These are phyloP conservation scores for Somateria mollissima DNA, from an alignment of 2,797 vertebrate genomes.

Conservation along the genomic window DNA sequence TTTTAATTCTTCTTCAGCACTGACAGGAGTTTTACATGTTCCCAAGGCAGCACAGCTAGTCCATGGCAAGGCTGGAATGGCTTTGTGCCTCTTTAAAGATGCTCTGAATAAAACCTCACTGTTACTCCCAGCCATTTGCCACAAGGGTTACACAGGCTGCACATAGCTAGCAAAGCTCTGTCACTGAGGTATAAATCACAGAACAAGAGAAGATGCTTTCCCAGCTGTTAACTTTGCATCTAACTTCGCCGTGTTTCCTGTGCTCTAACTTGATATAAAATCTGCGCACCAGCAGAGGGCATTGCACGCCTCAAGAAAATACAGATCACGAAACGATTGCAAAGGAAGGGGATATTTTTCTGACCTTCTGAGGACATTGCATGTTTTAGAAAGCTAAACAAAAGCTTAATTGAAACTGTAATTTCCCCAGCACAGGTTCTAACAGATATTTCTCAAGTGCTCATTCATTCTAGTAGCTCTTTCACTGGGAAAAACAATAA, in stretches of 20 bases:
- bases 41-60: neutral
- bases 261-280: neutral
- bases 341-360: neutral
- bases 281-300: slow-evolving; percentile 40
- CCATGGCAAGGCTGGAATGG: neutral
- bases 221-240: neutral
- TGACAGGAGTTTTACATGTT: neutral
- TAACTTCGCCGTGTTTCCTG: neutral
- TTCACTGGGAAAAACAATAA: neutral
- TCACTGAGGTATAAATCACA: neutral
- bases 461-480: neutral
- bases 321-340: neutral
- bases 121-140: neutral
- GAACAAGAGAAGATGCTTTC: neutral
- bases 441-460: neutral
- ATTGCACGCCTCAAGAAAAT: neutral
- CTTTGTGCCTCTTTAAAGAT: neutral
- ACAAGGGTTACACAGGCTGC: neutral
- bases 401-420: neutral
- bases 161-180: neutral
- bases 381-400: neutral
- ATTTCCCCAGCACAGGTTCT: neutral
- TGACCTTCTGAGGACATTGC: neutral
- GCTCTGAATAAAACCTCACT: neutral
- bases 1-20: neutral